Base-by-base conservation (phyloP, 2,888 invertebrate species). In the Pseudococcus longispinus region DNA sequence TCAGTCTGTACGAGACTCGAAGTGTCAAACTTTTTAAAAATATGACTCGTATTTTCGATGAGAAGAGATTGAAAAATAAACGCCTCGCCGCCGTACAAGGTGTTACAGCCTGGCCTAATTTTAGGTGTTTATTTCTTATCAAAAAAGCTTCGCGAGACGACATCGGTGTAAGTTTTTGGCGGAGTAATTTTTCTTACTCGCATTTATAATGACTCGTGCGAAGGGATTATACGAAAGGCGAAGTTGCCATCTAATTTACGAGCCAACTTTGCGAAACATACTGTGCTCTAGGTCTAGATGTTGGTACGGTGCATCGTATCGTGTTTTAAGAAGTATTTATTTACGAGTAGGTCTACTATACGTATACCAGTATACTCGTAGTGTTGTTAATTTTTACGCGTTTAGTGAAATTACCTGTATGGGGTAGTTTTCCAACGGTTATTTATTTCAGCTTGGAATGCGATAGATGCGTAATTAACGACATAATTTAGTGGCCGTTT, bases 181-280 rank as follows among this genome's bases (percentile, higher is more conserved):
- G 29, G 29, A 29, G 70, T 70, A 70, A 70, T 70, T 70, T 70
- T 70, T 70, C 70, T 70, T 70, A 37, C 37, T 37, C 37, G 37
- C 9, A 70, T 70, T 70, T 70, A 29, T 70, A 70, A 70, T 70
- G 70, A 70, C 70, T 70, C 29, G 11, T 29, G 29, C 29, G 29
- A 60, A 29, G 18, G 70, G 70, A 70, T 70, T 70, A 70, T 18
- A 13, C 26, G 65, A 18, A n/a, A 23, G 23, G 70, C 26, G 15
- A 70, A 70, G 70, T 70, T 70, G 70, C 8, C n/a, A 70, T 70
- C 15, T 32, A 70, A 70, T 70, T 70, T 70, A 70, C 70, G 70
- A 70, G 70, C 29, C 29, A 70, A 70, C 70, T 70, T 70, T 70
- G 11, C 18, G 70, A 29, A 70, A 70, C 70, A 29, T 70, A 70